Conservation (phyloP, 2,797 vertebrate species). For the Spinus pinus region DNA sequence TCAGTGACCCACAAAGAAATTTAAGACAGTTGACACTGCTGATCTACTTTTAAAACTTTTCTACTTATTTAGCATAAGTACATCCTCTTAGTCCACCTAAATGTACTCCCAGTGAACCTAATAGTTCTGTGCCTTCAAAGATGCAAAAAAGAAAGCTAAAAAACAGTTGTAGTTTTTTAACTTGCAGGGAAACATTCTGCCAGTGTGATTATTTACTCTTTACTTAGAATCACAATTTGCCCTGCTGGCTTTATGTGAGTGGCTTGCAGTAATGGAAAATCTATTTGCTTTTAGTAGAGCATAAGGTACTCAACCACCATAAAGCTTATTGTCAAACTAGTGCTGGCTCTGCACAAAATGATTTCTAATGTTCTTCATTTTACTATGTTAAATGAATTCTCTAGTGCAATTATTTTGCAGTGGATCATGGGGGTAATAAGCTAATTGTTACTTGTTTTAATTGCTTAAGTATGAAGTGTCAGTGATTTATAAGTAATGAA, state of each 20-base stretch:
- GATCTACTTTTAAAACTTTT: neutral
- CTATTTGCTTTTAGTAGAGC: conserved; percentile 68
- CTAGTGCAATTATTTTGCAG: conserved; percentile 49
- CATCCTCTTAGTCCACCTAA: neutral
- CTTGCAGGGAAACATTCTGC: conserved; percentile 6
- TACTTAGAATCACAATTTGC: conserved; percentile 60
- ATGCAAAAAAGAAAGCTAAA: neutral
- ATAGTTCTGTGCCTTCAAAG: neutral
- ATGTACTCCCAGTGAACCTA: neutral
- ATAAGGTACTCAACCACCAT: conserved; percentile 63
- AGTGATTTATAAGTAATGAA: conserved; percentile 62
- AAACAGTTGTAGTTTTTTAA: neutral
- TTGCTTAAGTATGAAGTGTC: conserved; percentile 62
- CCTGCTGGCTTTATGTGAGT: conserved; percentile 45
- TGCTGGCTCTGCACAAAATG: conserved; percentile 62
- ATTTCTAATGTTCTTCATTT: conserved; percentile 67
- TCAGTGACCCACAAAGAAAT: neutral
- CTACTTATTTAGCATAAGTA: neutral
- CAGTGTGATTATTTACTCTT: conserved; percentile 56
- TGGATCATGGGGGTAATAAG: conserved; percentile 64
- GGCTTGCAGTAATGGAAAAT: conserved; percentile 70
- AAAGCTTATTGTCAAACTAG: conserved; percentile 68
- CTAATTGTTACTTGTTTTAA: conserved; percentile 70
- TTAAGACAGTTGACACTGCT: neutral
- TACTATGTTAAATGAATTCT: conserved; percentile 61